Percentiles rank a stretch among this genome's conserved stretches.
These are phyloP conservation scores for Callosobruchus maculatus DNA, from an alignment of 2,888 invertebrate genomes.

Conservation along the genomic window DNA sequence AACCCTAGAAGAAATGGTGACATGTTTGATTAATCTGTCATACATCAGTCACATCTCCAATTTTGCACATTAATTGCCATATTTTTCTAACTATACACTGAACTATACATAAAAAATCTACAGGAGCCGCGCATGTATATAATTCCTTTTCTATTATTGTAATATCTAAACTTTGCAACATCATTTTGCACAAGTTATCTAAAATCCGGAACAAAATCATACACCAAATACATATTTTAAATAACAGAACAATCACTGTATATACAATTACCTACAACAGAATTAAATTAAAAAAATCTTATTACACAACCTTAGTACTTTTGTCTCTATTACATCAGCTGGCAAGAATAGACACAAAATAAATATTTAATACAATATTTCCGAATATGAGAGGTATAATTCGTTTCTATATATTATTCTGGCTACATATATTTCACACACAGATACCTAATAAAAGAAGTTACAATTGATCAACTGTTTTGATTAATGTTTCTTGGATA, in stretches of 20 bases:
- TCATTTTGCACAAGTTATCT: neutral
- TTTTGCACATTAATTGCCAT: neutral
- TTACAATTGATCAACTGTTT: neutral
- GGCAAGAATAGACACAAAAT: neutral
- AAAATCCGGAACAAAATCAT: neutral
- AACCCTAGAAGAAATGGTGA: conserved; percentile 9
- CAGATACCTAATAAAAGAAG: neutral
- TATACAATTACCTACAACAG: conserved; percentile 23
- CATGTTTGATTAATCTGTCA: conserved; percentile 1
- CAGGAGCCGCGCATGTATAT: neutral
- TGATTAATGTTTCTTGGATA: neutral
- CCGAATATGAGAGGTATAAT: neutral
- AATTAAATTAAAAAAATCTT: neutral
- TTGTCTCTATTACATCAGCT: neutral
- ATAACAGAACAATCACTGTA: conserved; percentile 5
- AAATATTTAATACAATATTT: no score
- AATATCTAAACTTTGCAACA: neutral
- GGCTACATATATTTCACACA: neutral
- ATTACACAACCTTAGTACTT: neutral
- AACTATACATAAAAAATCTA: neutral
- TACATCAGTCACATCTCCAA: neutral
- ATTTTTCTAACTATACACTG: neutral
- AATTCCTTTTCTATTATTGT: neutral
- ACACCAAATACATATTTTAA: neutral
- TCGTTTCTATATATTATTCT: no score